Percentiles rank a stretch among this genome's conserved stretches.
Evolutionary conservation across 2,113 vertebrate species (phyloP).

Genomic region (Grantiella picta): DNA sequence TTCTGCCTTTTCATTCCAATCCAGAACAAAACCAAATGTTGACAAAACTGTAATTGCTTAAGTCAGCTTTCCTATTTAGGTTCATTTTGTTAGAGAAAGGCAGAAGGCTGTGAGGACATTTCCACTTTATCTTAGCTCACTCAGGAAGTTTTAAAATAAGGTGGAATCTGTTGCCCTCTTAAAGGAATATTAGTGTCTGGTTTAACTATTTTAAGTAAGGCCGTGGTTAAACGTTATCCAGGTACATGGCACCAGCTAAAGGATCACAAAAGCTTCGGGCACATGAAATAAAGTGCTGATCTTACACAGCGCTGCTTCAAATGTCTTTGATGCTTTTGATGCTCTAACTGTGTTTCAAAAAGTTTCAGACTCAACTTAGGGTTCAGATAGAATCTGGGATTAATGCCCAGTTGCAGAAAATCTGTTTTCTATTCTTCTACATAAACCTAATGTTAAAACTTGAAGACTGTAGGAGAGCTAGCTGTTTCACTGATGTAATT

Average conservation of each 20-base stretch:
- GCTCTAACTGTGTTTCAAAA: background rate
- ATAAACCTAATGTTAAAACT: background rate
- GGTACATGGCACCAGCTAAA: background rate
- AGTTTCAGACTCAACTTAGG: background rate
- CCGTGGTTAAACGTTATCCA: accelerated
- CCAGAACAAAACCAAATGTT: constrained; percentile 13
- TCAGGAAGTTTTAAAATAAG: background rate
- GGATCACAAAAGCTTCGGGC: background rate
- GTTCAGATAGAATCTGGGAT: background rate
- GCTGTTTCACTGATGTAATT: background rate
- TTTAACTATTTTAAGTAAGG: background rate
- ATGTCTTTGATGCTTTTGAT: background rate
- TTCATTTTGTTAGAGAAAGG: background rate
- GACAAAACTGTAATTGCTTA: constrained; percentile 11
- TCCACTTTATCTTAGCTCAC: background rate
- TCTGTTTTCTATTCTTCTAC: background rate
- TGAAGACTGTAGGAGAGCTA: background rate
- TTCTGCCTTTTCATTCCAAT: constrained; percentile 1
- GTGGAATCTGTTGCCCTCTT: background rate
- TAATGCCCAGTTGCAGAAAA: background rate
- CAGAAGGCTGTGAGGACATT: background rate
- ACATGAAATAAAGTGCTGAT: background rate
- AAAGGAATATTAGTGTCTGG: background rate
- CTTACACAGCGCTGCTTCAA: background rate
- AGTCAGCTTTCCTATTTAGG: constrained; percentile 7